Base-by-base conservation (phyloP, 64 coral and sea anemone species). In the Stylophora pistillata region DNA sequence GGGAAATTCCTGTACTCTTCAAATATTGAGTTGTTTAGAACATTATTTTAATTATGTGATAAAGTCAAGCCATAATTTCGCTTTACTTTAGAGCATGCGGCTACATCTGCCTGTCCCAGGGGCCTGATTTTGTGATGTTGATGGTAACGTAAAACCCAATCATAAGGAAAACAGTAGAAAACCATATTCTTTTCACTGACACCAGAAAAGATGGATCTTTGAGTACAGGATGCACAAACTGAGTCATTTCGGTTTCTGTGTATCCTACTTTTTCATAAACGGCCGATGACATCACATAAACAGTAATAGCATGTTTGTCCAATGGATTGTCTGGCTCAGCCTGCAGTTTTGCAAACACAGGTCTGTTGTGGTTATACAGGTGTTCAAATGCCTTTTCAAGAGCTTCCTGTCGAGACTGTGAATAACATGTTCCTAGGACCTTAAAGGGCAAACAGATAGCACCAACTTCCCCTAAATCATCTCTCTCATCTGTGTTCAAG, bases 181-280 rank as follows among this genome's bases (percentile, higher is more conserved):
- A 91, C 2, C 86, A 54, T 72, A 89, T 91, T 13, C 78, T 30
- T 16, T 77, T 58, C 0, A 95, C 76, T 12, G 20, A 16, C 1
- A 79, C 84, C 20, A 76, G 30, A 23, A 75, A 31, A 29, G 29
- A 34, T 33, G 62, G 41, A 58, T 63, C 76, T 14, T 86, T 62
- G 10, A 91, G n/a, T 2, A 85, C 12, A 16, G 88, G 94, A 37
- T 95, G 94, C 1, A 95, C 14, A 56, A 76, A 87, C 33, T 56
- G 56, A 69, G 94, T 95, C 37, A 95, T 30, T 77, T 95, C 93
- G 27, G 57, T 76, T 72, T 89, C 86, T 77, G 89, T 89, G 34
- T 94, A 89, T 13, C 86, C 92, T 23, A 89, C 86, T 86, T 86
- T 85, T 13, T 71, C 37, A 77, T 77, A 94, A 55, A 54, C 21